Conservation (phyloP, 2,113 vertebrate species). For the Petaurus breviceps region DNA sequence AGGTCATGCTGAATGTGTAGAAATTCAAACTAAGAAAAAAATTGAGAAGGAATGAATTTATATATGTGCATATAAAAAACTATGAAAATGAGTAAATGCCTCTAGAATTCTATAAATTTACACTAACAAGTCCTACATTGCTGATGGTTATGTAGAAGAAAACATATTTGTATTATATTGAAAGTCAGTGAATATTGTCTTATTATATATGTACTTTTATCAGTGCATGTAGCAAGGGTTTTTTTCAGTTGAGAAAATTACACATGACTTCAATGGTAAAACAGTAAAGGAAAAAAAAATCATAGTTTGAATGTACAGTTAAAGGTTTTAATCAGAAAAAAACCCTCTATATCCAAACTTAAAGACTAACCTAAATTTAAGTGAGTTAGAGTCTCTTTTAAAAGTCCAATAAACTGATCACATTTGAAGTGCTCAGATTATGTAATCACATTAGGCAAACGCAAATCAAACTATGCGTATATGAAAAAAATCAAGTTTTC, state of each 20-base stretch:
- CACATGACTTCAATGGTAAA: background rate
- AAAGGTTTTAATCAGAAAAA: background rate
- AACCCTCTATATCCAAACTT: background rate
- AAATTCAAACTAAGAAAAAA: background rate
- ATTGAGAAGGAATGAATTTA: background rate
- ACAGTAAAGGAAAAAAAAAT: background rate
- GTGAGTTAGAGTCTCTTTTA: background rate
- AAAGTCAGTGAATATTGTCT: background rate
- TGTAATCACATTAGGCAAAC: background rate
- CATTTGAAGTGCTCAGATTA: background rate
- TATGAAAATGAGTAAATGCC: background rate
- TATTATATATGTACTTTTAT: conserved; percentile 30
- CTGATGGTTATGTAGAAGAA: background rate
- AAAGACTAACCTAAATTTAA: background rate
- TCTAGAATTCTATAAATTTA: conserved; percentile 62
- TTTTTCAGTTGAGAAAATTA: background rate
- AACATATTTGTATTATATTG: background rate
- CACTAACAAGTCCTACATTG: conserved; percentile 37
- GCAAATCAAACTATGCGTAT: background rate
- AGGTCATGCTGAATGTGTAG: background rate
- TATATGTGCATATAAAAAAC: background rate
- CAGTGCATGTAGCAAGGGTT: background rate
- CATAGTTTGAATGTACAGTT: conserved; percentile 5
- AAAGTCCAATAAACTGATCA: background rate
- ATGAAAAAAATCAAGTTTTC: background rate